Conservation (phyloP, 1,140 invertebrate genomes). For the Charaxes varanes region DNA sequence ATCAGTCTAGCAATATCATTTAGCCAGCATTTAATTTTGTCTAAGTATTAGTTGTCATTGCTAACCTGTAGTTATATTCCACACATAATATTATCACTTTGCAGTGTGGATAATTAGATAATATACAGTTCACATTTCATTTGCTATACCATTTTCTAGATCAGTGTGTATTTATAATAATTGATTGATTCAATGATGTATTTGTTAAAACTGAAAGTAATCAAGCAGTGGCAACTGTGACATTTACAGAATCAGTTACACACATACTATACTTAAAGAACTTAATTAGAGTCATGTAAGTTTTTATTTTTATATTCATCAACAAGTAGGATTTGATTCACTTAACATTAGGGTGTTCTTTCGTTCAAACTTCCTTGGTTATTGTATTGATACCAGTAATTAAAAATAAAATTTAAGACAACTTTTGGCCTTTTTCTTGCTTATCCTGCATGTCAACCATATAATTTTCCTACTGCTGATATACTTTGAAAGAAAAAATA, state of each 20-base stretch:
- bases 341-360: constrained; percentile 34
- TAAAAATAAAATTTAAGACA: constrained; percentile 59
- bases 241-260: constrained; percentile 17
- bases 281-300: constrained; percentile 44
- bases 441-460: constrained; percentile 56
- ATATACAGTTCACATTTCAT: constrained; percentile 17
- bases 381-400: constrained; percentile 57
- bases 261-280: constrained; percentile 30
- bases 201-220: constrained; percentile 19
- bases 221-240: constrained; percentile 19
- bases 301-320: constrained; percentile 63
- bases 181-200: constrained; percentile 12
- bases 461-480: constrained; percentile 23
- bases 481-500: constrained; percentile 15
- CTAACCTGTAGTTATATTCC: constrained; percentile 19
- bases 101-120: constrained; percentile 1
- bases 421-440: constrained; percentile 60
- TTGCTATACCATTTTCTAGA: constrained; percentile 18
- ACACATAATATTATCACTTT: constrained; percentile 3
- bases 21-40: no score
- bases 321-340: constrained; percentile 33
- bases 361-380: constrained; percentile 36
- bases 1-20: no score
- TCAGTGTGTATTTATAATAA: constrained; percentile 13
- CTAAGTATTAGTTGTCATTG: no score